Conservation (phyloP, 2,113 vertebrate species). For the Clarias macrocephalus region DNA sequence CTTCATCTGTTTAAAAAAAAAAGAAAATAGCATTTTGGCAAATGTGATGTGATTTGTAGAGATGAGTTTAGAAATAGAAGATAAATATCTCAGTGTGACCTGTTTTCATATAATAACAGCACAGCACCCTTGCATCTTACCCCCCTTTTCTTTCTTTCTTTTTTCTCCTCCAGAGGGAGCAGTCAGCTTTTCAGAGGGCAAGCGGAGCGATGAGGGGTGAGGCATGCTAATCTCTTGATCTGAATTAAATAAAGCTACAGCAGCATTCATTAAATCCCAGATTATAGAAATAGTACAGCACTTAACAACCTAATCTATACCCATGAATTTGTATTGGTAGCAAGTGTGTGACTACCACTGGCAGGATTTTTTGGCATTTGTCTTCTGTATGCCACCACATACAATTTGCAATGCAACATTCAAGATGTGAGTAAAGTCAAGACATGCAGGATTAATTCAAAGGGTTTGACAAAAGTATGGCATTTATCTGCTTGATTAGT, state of each 20-base stretch:
- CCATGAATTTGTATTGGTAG: neutral
- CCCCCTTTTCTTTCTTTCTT: constrained; percentile 46
- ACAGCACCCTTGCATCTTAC: constrained; percentile 28
- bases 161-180: constrained; percentile 55
- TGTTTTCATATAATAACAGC: constrained; percentile 33
- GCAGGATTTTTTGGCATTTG: no score
- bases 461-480: no score
- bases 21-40: neutral
- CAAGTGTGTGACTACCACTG: neutral
- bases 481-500: no score
- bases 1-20: neutral
- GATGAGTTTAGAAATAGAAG: constrained; percentile 9
- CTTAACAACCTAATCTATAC: neutral
- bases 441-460: no score
- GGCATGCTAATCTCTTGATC: constrained; percentile 53
- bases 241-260: constrained; percentile 56
- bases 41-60: neutral
- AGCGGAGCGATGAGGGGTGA: constrained; percentile 66
- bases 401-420: no score
- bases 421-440: no score
- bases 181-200: constrained; percentile 54
- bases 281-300: neutral
- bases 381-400: no score
- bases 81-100: constrained; percentile 40
- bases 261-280: constrained; percentile 49